These are phyloP conservation scores for Radopholus similis DNA, from an alignment of 1,140 invertebrate genomes.

Conservation along the genomic window DNA sequence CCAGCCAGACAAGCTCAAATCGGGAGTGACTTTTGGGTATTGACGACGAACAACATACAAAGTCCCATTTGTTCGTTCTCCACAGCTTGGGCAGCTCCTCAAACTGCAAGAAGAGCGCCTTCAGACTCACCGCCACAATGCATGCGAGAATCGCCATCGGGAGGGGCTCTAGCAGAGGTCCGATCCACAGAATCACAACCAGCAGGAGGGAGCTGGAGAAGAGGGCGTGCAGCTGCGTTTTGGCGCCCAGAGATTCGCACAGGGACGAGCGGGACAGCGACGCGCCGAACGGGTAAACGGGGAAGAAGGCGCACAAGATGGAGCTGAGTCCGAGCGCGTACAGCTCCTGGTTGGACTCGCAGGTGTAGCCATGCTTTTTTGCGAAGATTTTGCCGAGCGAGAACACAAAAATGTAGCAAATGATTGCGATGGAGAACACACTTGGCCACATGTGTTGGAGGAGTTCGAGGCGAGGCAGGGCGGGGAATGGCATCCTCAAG, in stretches of 20 bases:
- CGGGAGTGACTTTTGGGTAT: not conserved
- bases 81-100: constrained; percentile 13
- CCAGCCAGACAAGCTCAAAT: constrained; percentile 14
- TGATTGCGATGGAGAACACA: constrained; percentile 64
- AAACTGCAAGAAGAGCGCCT: constrained; percentile 61
- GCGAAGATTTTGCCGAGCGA: constrained; percentile 67
- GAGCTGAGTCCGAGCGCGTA: constrained; percentile 64
- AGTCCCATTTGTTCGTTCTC: constrained; percentile 5
- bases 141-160: constrained; percentile 63
- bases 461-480: constrained; percentile 57
- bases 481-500: constrained; percentile 60
- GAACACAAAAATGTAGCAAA: constrained; percentile 66
- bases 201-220: constrained; percentile 60
- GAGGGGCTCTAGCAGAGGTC: constrained; percentile 64
- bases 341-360: constrained; percentile 67
- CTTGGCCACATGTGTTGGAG: constrained; percentile 53
- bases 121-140: constrained; percentile 65
- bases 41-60: constrained; percentile 2
- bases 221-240: constrained; percentile 54
- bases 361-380: constrained; percentile 65
- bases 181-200: constrained; percentile 63
- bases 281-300: constrained; percentile 65
- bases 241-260: constrained; percentile 57
- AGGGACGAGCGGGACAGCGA: constrained; percentile 62
- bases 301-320: constrained; percentile 64